Base-by-base conservation (phyloP, 2,113 vertebrate genomes). In the Tinamus guttatus region DNA sequence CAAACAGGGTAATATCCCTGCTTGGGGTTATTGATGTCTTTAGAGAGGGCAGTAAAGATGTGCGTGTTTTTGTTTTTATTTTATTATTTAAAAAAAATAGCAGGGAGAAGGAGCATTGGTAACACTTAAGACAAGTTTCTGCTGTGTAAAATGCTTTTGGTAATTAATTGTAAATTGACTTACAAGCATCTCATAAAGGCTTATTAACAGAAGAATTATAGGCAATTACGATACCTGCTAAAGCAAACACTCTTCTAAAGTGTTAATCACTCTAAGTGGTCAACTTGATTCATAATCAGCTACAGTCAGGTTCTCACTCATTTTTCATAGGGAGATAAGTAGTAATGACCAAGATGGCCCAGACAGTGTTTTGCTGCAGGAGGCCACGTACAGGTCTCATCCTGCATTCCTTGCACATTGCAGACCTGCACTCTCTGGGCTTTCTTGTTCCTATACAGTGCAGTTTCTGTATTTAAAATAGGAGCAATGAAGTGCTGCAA, bases 201-300 rank as follows among this genome's bases (percentile, higher is more conserved):
- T 65, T 58, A 38, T 65, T 62, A 41, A 45, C 7, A 54, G 51
- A 49, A 25, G 11, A 90, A 59, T 73, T 38, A 15, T 0, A 34
- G 7, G 30, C 10, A 30, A 5, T 30, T 65, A 36, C 54, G 36
- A 67, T 58, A 43, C 8, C 49, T 75, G 52, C 15, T 43, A 30
- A 79, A 82, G 24, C 51, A 87, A 78, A 58, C 0, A 0, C 16
- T 49, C 16, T 81, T 1, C 13, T 64, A 0, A 56, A 60, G n/a
- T 20, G 10, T 56, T 76, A 85, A 30, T 85, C 5, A 5, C 11
- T 63, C 7, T 5, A 51, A 75, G 63, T 73, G 34, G 27, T 87
- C 47, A 63, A 8, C 58, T 86, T 85, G 87, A 47, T 56, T 56
- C 81, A 71, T 40, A 75, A 25, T 40, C 58, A 64, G 3, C 51